Percentiles rank a stretch among this genome's conserved stretches.
Conservation (phyloP, 2,113 vertebrate species). For the Odontesthes bonariensis region DNA sequence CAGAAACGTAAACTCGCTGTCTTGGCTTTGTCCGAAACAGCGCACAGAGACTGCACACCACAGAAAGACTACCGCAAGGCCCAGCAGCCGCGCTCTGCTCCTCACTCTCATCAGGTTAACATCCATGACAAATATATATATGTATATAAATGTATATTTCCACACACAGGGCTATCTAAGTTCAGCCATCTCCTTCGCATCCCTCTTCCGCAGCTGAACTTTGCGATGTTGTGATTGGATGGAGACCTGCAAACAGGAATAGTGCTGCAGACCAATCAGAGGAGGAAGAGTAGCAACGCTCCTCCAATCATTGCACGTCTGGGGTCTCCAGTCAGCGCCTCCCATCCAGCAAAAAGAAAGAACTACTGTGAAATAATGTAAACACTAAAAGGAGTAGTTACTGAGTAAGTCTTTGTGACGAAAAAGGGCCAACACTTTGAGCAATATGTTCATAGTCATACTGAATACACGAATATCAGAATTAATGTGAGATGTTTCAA, state of each 20-base stretch:
- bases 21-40: constrained; percentile 76
- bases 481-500: too few relatives aligned
- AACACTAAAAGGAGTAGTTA: too few relatives aligned
- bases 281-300: constrained; percentile 40
- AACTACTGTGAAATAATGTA: too few relatives aligned
- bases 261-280: constrained; percentile 58
- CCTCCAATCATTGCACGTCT: constrained; percentile 51
- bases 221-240: constrained; percentile 66
- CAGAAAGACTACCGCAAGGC: constrained; percentile 28
- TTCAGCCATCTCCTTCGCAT: constrained; percentile 63
- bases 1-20: constrained; percentile 90
- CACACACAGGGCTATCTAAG: constrained; percentile 49
- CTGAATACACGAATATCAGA: too few relatives aligned
- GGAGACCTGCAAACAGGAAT: background rate
- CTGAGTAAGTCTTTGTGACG: too few relatives aligned
- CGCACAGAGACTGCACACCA: constrained; percentile 35
- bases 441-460: too few relatives aligned
- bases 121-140: constrained; percentile 41
- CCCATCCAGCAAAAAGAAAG: too few relatives aligned
- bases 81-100: background rate
- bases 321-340: background rate
- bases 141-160: background rate
- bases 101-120: background rate
- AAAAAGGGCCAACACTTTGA: too few relatives aligned
- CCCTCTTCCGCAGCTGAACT: constrained; percentile 76